These are phyloP conservation scores for Brachyptera risi DNA, from an alignment of 2,888 invertebrate species.

Conservation along the genomic window DNA sequence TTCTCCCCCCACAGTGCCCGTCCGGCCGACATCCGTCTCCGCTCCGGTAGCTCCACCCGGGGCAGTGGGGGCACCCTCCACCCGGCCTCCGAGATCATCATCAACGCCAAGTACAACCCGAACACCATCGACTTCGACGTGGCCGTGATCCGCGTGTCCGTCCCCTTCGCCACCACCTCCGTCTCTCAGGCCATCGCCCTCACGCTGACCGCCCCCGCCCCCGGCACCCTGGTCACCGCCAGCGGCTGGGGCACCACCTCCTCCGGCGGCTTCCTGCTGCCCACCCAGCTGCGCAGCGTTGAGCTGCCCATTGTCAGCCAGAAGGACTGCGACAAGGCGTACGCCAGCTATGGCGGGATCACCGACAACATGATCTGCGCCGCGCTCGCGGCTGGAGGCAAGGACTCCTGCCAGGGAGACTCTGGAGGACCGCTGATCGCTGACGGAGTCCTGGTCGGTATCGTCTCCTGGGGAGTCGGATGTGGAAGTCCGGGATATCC, in stretches of 20 bases:
- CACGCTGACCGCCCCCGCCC: background rate
- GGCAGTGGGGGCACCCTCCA: slow-evolving; percentile 51
- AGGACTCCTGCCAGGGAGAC: slow-evolving; percentile 22
- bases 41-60: slow-evolving; percentile 52
- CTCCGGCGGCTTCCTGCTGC: slow-evolving; percentile 39
- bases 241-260: slow-evolving; percentile 41
- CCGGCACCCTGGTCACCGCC: slow-evolving; percentile 34
- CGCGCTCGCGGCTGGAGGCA: slow-evolving; percentile 42
- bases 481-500: background rate
- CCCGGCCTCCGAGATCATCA: slow-evolving; percentile 47
- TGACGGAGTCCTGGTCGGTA: background rate
- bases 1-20: background rate
- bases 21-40: slow-evolving; percentile 38
- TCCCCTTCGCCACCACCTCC: slow-evolving; percentile 37
- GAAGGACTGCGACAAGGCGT: background rate
- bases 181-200: slow-evolving; percentile 10
- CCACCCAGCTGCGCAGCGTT: background rate
- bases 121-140: slow-evolving; percentile 56
- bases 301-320: background rate
- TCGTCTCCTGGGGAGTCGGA: background rate
- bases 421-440: background rate
- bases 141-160: slow-evolving; percentile 52
- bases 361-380: slow-evolving; percentile 18
- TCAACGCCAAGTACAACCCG: slow-evolving; percentile 52
- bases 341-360: slow-evolving; percentile 9